Percentiles rank a stretch among this genome's conserved stretches.
phyloP scores from a whole-genome alignment of 1,140 invertebrate species.

The Drosophila sucinea region DNA sequence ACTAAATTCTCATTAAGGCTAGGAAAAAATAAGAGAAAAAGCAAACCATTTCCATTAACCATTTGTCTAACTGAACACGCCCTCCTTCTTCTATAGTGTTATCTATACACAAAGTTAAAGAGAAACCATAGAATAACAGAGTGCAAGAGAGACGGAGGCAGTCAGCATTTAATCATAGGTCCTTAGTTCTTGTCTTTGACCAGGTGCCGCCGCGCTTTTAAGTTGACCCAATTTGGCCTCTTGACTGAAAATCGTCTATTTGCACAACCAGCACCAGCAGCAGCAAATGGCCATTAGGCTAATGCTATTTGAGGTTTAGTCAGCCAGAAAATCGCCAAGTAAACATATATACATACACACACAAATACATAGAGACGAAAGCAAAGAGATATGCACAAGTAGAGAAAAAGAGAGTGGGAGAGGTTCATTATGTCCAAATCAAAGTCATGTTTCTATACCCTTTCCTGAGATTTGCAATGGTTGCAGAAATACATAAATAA shows the following conservation, averaged over 20 bases:
- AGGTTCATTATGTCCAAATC: conserved; percentile 21
- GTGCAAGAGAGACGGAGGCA: conserved; percentile 10
- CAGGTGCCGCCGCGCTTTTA: conserved; percentile 44
- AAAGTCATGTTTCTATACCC: conserved; percentile 17
- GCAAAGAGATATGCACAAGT: background rate
- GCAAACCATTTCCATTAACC: conserved; percentile 24
- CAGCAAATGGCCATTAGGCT: conserved; percentile 55
- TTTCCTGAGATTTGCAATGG: background rate
- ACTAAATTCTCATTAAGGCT: conserved; percentile 15
- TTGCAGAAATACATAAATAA: too few relatives aligned
- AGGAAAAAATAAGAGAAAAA: background rate
- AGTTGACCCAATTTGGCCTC: conserved; percentile 46
- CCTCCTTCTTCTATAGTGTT: background rate
- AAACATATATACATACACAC: conserved; percentile 27
- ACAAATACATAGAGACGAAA: background rate
- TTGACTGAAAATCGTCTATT: conserved; percentile 52
- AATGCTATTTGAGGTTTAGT: conserved; percentile 61
- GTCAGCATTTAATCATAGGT: conserved; percentile 43
- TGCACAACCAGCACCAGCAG: conserved; percentile 30
- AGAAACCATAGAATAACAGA: background rate
- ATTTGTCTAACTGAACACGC: conserved; percentile 24
- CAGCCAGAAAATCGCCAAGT: conserved; percentile 48
- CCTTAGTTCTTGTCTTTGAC: conserved; percentile 36
- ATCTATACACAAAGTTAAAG: conserved; percentile 19
- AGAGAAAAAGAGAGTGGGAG: background rate